A percentile compares a stretch with the other conserved stretches of the same genome.
phyloP scores from a whole-genome alignment of 1,140 invertebrate genomes.

The Sesamia nonagrioides region DNA sequence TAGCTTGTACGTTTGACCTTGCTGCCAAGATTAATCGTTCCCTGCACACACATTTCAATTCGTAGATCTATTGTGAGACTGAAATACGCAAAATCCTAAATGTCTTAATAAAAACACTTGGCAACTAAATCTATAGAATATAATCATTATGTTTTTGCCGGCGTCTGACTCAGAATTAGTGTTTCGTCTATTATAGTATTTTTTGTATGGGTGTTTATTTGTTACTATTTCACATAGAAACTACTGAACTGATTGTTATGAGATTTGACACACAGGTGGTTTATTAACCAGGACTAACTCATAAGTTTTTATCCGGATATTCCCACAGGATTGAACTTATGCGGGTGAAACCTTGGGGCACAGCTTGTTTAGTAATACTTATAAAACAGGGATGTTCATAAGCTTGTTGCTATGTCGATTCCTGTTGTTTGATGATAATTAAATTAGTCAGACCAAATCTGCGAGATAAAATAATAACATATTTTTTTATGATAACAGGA shows the following conservation, averaged over 20 bases:
- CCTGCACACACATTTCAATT: neutral
- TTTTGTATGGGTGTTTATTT: neutral
- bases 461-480: too few species aligned
- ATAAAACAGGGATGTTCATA: too few species aligned
- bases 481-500: neutral
- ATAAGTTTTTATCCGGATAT: too few species aligned
- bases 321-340: too few species aligned
- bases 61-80: neutral
- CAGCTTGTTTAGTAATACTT: too few species aligned
- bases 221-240: neutral
- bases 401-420: too few species aligned
- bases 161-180: constrained; percentile 29
- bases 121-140: constrained; percentile 14
- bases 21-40: constrained; percentile 2
- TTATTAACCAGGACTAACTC: too few species aligned
- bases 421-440: too few species aligned
- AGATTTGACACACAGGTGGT: too few species aligned
- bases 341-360: too few species aligned
- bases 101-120: constrained; percentile 23
- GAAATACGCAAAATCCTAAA: constrained; percentile 14
- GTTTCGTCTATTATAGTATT: constrained; percentile 12
- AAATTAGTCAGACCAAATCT: too few species aligned
- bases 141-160: constrained; percentile 23
- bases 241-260: too few species aligned
- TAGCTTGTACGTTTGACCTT: neutral